Evolutionary conservation across 2,888 invertebrate genomes (phyloP).

Genomic region (Leptinotarsa tumamoca): DNA sequence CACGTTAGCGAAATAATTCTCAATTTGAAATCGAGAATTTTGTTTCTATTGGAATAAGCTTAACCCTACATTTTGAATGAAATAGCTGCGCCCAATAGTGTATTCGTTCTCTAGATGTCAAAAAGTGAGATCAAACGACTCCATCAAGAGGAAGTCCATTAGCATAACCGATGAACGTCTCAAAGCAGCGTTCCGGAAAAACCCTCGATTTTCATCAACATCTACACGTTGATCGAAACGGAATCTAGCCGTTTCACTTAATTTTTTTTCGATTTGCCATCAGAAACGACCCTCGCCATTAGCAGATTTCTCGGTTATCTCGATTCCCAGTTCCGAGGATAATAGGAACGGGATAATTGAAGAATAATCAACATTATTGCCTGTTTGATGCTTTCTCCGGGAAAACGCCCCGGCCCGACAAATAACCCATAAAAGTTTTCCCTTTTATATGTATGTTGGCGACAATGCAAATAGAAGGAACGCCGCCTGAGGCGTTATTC

Average conservation of each 20-base stretch:
- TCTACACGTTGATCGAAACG: constrained; percentile 12
- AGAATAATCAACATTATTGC: constrained; percentile 29
- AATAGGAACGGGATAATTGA: constrained; percentile 27
- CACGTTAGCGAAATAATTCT: too few species aligned
- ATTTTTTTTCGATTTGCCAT: constrained; percentile 29
- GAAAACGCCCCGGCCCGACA: constrained; percentile 24
- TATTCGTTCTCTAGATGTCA: neutral
- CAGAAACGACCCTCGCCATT: constrained; percentile 21
- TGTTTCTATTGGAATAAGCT: too few species aligned
- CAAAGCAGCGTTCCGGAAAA: constrained; percentile 6
- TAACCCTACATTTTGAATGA: neutral
- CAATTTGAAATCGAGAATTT: too few species aligned
- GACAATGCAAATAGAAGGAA: constrained; percentile 11
- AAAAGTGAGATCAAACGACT: constrained; percentile 6
- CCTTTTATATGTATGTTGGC: neutral
- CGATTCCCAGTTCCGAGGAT: constrained; percentile 20
- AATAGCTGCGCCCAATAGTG: neutral
- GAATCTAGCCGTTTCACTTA: constrained; percentile 29
- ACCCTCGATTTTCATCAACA: constrained; percentile 22
- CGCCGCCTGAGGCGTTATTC: constrained; percentile 6
- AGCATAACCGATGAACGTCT: constrained; percentile 20
- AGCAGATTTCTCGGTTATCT: constrained; percentile 30
- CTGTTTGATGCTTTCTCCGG: constrained; percentile 13
- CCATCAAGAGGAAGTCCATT: constrained; percentile 16
- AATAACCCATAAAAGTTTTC: constrained; percentile 28